Percentiles rank a stretch among this genome's conserved stretches.
These are phyloP conservation scores for Fistularia tabacaria DNA, from an alignment of 2,797 vertebrate genomes.

Conservation along the genomic window DNA sequence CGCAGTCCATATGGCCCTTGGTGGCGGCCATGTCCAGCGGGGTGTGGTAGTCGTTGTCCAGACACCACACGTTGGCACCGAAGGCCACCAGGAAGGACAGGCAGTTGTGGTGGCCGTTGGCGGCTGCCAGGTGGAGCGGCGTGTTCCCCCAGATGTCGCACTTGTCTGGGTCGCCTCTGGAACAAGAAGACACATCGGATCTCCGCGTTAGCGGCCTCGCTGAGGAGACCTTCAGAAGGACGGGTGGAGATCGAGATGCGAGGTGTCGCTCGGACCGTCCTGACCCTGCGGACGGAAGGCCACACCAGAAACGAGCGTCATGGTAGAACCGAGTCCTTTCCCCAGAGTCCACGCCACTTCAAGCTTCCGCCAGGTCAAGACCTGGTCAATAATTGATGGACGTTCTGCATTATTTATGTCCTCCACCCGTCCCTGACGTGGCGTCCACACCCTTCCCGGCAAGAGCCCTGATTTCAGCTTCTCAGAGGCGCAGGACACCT, in stretches of 20 bases:
- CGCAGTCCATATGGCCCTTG: constrained; percentile 92
- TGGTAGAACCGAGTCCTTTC: too few relatives aligned
- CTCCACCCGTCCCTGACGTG: constrained; percentile 1
- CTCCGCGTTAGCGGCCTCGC: too few relatives aligned
- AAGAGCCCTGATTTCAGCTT: not conserved
- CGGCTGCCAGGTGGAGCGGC: constrained; percentile 88
- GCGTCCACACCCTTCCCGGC: not conserved
- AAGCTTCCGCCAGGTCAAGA: not conserved
- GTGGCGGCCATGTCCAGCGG: constrained; percentile 93
- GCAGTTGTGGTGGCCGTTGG: constrained; percentile 89
- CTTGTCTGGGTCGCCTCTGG: constrained; percentile 91
- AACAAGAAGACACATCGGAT: constrained; percentile 4
- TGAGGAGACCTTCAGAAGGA: too few relatives aligned
- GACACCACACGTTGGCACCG: constrained; percentile 93
- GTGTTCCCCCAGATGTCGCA: constrained; percentile 98
- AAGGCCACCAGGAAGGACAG: constrained; percentile 95
- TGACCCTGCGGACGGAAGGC: too few relatives aligned
- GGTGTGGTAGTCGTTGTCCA: constrained; percentile 96
- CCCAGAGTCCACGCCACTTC: too few relatives aligned
- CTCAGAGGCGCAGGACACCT: too few relatives aligned
- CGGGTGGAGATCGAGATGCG: too few relatives aligned
- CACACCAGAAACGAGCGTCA: too few relatives aligned
- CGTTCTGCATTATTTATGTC: not conserved
- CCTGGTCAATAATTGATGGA: constrained; percentile 60
- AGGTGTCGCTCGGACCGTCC: too few relatives aligned